These are phyloP conservation scores for Cygnus atratus DNA, from an alignment of 2,113 vertebrate species.

Conservation along the genomic window DNA sequence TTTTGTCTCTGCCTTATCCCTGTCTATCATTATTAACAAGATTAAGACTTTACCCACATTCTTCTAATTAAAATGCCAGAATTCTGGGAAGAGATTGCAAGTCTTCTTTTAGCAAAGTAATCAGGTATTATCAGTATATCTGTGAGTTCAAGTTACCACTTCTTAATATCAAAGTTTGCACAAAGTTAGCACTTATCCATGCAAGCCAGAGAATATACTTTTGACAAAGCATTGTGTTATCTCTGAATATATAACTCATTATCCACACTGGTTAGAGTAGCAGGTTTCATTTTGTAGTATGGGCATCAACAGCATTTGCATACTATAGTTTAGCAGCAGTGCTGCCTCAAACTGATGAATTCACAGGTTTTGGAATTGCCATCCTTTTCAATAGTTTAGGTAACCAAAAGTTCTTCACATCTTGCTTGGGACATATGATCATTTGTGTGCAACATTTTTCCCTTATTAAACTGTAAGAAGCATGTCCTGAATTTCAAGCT, in stretches of 20 bases:
- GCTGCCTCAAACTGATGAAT: not conserved
- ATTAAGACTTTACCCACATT: constrained; percentile 31
- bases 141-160: constrained; percentile 1
- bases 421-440: not conserved
- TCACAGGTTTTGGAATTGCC: not conserved
- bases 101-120: constrained; percentile 10
- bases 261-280: not conserved
- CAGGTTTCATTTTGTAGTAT: not conserved
- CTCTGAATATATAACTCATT: not conserved
- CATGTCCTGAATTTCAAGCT: not conserved
- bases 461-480: not conserved
- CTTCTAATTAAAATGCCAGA: constrained; percentile 40
- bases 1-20: not conserved
- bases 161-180: constrained; percentile 1
- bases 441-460: not conserved
- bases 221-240: not conserved
- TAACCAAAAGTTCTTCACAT: not conserved
- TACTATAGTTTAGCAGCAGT: not conserved
- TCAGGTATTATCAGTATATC: not conserved
- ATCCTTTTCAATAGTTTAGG: not conserved
- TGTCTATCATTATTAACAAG: constrained; percentile 12
- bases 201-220: not conserved
- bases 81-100: constrained; percentile 12
- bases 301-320: not conserved
- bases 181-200: not conserved